Evolutionary conservation across 2,888 invertebrate genomes (phyloP).

Genomic region (Lasioglossum lativentre): DNA sequence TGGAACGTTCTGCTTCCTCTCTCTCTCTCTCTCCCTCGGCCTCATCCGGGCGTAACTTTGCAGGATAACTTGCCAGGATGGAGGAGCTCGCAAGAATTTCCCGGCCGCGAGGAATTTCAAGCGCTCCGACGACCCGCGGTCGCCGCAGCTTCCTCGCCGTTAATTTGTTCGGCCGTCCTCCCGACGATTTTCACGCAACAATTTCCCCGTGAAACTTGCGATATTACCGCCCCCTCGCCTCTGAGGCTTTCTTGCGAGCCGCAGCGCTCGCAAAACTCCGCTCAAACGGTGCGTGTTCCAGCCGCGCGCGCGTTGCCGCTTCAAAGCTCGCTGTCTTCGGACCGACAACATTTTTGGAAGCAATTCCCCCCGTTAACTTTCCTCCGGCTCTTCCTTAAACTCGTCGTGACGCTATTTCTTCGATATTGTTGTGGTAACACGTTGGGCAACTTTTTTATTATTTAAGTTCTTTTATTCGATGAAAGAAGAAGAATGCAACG

Average conservation of each 20-base stretch:
- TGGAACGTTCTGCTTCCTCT: not conserved
- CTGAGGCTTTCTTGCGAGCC: slow-evolving; percentile 1
- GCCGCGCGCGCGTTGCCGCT: not conserved
- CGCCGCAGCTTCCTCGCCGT: slow-evolving; percentile 8
- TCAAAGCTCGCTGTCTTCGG: not conserved
- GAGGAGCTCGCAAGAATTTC: slow-evolving; percentile 27
- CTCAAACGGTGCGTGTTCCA: not conserved
- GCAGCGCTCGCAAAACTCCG: not conserved
- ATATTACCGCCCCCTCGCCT: not conserved
- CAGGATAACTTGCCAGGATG: slow-evolving; percentile 16
- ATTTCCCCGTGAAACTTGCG: not conserved
- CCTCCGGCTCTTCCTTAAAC: not conserved
- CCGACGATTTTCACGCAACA: slow-evolving; percentile 6
- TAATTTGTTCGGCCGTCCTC: slow-evolving; percentile 11
- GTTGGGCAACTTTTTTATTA: too few species aligned
- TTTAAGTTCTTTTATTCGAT: too few species aligned
- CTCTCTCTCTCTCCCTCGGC: not conserved
- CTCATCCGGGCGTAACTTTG: slow-evolving; percentile 5
- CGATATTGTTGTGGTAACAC: too few species aligned
- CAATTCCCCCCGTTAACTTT: not conserved
- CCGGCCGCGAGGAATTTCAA: slow-evolving; percentile 21
- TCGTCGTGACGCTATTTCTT: not conserved
- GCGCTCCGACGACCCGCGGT: slow-evolving; percentile 13
- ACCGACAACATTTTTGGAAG: not conserved
- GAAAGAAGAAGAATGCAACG: too few species aligned